Conservation (phyloP, 2,888 invertebrate species). For the Cheilosia vulpina region DNA sequence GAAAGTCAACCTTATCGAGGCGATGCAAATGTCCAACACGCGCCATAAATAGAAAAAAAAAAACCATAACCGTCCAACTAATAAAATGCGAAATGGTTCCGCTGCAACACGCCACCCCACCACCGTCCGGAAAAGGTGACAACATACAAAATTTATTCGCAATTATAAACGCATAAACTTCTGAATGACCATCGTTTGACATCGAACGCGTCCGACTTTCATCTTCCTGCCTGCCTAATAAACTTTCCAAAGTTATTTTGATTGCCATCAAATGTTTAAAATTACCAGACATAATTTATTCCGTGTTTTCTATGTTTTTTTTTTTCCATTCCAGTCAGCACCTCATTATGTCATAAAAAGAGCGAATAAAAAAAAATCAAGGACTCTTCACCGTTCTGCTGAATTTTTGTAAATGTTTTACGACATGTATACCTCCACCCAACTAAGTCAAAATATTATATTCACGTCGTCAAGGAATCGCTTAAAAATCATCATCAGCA, state of each 20-base stretch:
- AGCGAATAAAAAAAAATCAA: slow-evolving; percentile 36
- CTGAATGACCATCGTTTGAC: slow-evolving; percentile 55
- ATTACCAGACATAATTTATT: slow-evolving; percentile 74
- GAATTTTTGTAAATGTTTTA: slow-evolving; percentile 70
- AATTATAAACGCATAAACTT: slow-evolving; percentile 70
- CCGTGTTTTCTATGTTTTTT: slow-evolving; percentile 10
- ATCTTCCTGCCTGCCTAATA: slow-evolving; percentile 43
- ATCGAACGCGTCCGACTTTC: slow-evolving; percentile 34
- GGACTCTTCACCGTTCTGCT: slow-evolving; percentile 32
- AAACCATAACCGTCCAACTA: slow-evolving; percentile 7
- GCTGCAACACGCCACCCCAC: slow-evolving; percentile 12
- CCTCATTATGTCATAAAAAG: slow-evolving; percentile 70
- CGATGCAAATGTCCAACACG: slow-evolving; percentile 24
- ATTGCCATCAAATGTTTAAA: slow-evolving; percentile 72
- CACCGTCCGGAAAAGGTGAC: slow-evolving; percentile 21
- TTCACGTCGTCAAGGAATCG: slow-evolving; percentile 60
- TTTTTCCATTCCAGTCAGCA: slow-evolving; percentile 35
- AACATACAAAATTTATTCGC: slow-evolving; percentile 66
- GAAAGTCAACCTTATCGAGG: background rate
- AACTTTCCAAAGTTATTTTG: slow-evolving; percentile 70
- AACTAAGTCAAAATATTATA: slow-evolving; percentile 28
- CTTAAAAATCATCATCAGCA: slow-evolving; percentile 67
- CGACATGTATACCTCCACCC: slow-evolving; percentile 56
- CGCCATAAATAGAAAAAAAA: slow-evolving; percentile 37
- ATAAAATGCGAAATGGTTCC: slow-evolving; percentile 37